Evolutionary conservation across 2,113 vertebrate species (phyloP).

Genomic region (Rhegmatorhina hoffmannsi): DNA sequence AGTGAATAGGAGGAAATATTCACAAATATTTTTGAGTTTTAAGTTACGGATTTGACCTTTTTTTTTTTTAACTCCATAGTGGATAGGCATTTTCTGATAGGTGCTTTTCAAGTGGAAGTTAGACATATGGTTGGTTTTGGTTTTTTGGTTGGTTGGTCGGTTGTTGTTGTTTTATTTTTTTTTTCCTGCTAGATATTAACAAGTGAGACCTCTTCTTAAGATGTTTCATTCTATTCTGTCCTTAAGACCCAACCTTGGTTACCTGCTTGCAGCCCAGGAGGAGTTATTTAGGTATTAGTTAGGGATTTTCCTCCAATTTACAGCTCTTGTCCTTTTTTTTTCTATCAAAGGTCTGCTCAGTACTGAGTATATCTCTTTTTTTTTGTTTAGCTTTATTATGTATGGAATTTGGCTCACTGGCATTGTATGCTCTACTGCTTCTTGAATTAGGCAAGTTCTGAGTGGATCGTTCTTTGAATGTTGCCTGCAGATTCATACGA

Average conservation of each 20-base stretch:
- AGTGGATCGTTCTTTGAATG: conserved; percentile 8
- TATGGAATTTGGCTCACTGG: not conserved
- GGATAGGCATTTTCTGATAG: not conserved
- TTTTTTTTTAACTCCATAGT: not conserved
- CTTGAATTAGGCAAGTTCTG: not conserved
- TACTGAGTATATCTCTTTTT: not conserved
- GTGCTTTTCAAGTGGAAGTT: not conserved
- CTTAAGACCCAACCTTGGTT: not conserved
- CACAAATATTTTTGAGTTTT: not conserved
- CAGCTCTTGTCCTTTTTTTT: not conserved
- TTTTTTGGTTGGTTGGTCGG: too few species aligned
- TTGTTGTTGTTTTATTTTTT: not conserved
- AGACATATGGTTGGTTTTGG: not conserved
- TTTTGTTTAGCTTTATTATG: not conserved
- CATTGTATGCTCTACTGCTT: not conserved
- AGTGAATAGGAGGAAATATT: not conserved
- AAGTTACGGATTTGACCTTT: not conserved
- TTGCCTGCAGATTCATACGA: conserved; percentile 2
- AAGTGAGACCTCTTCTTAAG: not conserved
- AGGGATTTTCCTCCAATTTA: not conserved
- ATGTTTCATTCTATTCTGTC: not conserved
- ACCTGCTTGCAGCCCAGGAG: not conserved
- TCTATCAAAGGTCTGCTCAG: not conserved
- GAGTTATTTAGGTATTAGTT: not conserved
- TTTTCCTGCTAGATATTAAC: not conserved